Percentiles rank a stretch among this genome's conserved stretches.
These are phyloP conservation scores for Atta texana DNA, from an alignment of 1,140 invertebrate species.

Conservation along the genomic window DNA sequence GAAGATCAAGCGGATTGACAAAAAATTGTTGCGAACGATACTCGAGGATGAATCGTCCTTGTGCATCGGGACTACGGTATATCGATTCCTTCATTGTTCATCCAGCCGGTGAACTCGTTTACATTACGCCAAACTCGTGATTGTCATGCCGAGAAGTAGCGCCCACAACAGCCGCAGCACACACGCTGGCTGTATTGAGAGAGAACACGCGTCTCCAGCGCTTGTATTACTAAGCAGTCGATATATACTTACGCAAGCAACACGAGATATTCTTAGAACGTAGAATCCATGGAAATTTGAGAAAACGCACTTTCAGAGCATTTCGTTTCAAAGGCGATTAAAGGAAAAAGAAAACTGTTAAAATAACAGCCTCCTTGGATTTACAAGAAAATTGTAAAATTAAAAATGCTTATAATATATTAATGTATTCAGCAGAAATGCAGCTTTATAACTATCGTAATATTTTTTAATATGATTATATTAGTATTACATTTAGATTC, in stretches of 20 bases:
- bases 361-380: not conserved
- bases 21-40: not conserved
- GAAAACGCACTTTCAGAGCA: not conserved
- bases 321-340: not conserved
- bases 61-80: not conserved
- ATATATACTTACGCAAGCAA: conserved; percentile 43
- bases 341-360: not conserved
- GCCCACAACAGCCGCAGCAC: conserved; percentile 59
- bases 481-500: no score
- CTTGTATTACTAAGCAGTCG: conserved; percentile 47
- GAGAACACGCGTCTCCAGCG: not conserved
- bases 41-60: not conserved
- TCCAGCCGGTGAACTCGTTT: conserved; percentile 21
- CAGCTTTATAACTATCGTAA: no score
- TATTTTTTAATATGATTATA: no score
- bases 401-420: not conserved
- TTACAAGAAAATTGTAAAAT: not conserved
- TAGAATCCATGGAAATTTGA: not conserved
- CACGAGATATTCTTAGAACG: conserved; percentile 51
- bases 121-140: conserved; percentile 42
- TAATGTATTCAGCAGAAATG: not conserved
- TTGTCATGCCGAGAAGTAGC: conserved; percentile 62
- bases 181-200: conserved; percentile 10
- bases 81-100: conserved; percentile 31
- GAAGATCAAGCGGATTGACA: not conserved